Conservation (phyloP, 2,888 invertebrate species). For the Dorcus parallelipipedus region DNA sequence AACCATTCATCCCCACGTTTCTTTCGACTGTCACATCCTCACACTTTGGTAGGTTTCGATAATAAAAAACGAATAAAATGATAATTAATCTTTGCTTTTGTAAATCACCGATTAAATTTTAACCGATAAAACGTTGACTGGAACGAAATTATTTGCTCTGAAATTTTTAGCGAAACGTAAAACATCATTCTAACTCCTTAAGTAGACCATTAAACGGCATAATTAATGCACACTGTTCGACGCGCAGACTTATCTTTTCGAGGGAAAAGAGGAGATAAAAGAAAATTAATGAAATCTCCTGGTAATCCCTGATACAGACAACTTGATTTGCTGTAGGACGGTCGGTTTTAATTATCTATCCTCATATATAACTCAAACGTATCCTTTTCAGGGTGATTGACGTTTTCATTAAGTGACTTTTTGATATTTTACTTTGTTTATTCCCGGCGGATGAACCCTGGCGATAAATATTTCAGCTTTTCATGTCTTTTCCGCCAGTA, state of each 20-base stretch:
- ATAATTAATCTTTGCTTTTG: constrained; percentile 2
- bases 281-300: constrained; percentile 19
- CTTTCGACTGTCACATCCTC: constrained; percentile 23
- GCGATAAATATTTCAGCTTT: too few relatives aligned
- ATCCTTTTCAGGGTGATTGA: neutral
- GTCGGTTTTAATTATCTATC: constrained; percentile 15
- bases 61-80: constrained; percentile 33
- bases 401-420: neutral
- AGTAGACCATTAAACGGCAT: too few relatives aligned
- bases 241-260: too few relatives aligned
- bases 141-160: too few relatives aligned
- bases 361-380: constrained; percentile 7
- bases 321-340: constrained; percentile 13
- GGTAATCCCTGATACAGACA: constrained; percentile 17
- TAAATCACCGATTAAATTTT: neutral
- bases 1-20: constrained; percentile 38
- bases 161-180: too few relatives aligned
- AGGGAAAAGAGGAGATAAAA: constrained; percentile 3
- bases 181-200: too few relatives aligned
- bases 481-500: too few relatives aligned
- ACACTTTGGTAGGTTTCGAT: constrained; percentile 33
- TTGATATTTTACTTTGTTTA: too few relatives aligned
- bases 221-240: too few relatives aligned
- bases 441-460: too few relatives aligned
- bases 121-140: neutral